phyloP scores from a whole-genome alignment of 1,140 invertebrate species.

The Trachymyrmex septentrionalis region DNA sequence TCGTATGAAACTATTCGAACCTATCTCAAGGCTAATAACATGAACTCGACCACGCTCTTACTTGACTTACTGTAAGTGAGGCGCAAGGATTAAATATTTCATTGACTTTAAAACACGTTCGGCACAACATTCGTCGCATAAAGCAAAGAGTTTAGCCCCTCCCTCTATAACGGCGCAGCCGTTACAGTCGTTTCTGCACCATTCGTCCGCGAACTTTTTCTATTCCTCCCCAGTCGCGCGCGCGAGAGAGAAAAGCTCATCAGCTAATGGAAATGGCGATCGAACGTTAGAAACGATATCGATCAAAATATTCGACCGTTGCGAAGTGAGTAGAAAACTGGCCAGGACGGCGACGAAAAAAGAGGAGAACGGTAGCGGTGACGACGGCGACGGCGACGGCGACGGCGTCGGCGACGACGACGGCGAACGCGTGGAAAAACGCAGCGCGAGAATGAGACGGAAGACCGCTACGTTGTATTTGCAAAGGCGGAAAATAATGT shows the following conservation, averaged over 20 bases:
- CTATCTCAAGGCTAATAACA: no score
- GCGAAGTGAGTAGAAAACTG: neutral
- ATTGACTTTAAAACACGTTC: conserved; percentile 36
- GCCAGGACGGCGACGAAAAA: conserved; percentile 45
- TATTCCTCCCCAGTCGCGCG: conserved; percentile 27
- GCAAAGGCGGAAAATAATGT: conserved; percentile 41
- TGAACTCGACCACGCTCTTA: no score
- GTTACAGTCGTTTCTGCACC: neutral
- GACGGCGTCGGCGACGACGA: no score
- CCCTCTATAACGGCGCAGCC: neutral
- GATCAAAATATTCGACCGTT: conserved; percentile 74
- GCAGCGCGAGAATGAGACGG: neutral
- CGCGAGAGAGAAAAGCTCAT: conserved; percentile 68
- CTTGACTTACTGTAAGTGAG: no score
- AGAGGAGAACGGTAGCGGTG: conserved; percentile 20
- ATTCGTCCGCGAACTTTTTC: conserved; percentile 53
- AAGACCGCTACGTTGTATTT: neutral
- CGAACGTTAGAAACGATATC: conserved; percentile 75
- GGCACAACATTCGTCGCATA: neutral
- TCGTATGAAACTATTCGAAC: no score
- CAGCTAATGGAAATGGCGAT: conserved; percentile 79
- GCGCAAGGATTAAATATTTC: conserved; percentile 52
- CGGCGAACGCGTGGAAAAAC: neutral
- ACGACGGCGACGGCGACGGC: neutral
- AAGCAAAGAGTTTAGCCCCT: conserved; percentile 34